Base-by-base conservation (phyloP, 2,797 vertebrate genomes). In the Amblyraja radiata region DNA sequence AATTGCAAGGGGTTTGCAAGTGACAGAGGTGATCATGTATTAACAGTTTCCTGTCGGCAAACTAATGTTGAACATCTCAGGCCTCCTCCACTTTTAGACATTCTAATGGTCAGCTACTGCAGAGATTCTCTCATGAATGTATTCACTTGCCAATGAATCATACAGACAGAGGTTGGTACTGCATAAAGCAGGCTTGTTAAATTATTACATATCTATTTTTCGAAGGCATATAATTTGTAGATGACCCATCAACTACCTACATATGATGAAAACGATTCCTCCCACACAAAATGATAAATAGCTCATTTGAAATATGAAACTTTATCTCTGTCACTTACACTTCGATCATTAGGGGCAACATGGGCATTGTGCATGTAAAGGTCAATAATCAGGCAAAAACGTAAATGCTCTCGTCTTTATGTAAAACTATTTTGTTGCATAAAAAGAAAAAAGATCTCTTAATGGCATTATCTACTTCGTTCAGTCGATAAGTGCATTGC, bases 281-380 rank as follows among this genome's bases (percentile, higher is more conserved):
- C 71, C 90, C 46, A 76, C 90, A 1, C 71, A 76, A 23, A 58
- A 54, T 92, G 25, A 92, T 46, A 92, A 92, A 92, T 74, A 92
- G 39, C 65, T 91, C 39, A 36, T 46, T 54, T 76, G 39, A 16
- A 68, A 88, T 88, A 93, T 95, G 95, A 88, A 76, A 95, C 63
- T 68, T 9, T 94, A 94, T 94, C 93, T 93, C 84, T 93, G 92
- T 94, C 77, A 94, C 94, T 93, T 93, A 36, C 90, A 83, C 0
- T 0, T 94, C 94, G 94, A 94, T 94, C 94, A 93, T 93, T 96
- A 94, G 93, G 84, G 94, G 94, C 58, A 93, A 93, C 65, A 14
- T 84, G 46, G 80, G 90, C 95, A 88, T 32, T 88, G 32, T 21
- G 14, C 84, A 68, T 4, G 14, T 2, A 36, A 36, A 88, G 39